These are phyloP conservation scores for Incurvaria masculella DNA, from an alignment of 2,888 invertebrate species.

Conservation along the genomic window DNA sequence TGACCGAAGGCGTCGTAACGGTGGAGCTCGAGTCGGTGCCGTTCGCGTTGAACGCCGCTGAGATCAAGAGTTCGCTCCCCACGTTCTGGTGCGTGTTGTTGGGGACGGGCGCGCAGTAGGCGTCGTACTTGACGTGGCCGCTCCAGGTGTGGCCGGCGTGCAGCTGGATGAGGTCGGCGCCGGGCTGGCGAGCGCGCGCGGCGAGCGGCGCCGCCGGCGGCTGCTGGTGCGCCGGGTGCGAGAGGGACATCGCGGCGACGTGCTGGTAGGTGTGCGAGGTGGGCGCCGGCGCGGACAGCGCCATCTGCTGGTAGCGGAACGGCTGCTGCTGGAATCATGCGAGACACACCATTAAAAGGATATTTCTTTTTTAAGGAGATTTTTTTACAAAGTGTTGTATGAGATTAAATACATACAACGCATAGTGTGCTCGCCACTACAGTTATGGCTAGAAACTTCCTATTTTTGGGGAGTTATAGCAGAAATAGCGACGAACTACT, in stretches of 20 bases:
- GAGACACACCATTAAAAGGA: background rate
- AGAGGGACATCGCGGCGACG: constrained; percentile 40
- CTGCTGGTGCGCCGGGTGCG: constrained; percentile 31
- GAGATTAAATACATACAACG: too few species aligned
- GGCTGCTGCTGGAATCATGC: constrained; percentile 33
- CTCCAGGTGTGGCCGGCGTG: constrained; percentile 28
- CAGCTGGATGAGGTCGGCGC: constrained; percentile 39
- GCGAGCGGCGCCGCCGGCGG: constrained; percentile 21
- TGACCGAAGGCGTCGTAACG: constrained; percentile 55
- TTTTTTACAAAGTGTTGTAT: too few species aligned
- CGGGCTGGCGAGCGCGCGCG: constrained; percentile 35
- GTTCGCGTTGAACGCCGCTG: constrained; percentile 31
- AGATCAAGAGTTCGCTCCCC: constrained; percentile 32
- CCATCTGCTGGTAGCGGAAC: constrained; percentile 44
- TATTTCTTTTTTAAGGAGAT: too few species aligned
- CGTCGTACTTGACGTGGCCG: constrained; percentile 29
- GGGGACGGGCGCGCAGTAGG: constrained; percentile 30
- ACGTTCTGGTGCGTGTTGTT: constrained; percentile 41
- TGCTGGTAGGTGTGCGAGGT: constrained; percentile 35
- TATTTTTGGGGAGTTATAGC: too few species aligned
- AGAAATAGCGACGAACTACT: too few species aligned
- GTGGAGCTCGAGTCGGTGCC: constrained; percentile 70
- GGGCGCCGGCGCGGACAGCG: constrained; percentile 37
- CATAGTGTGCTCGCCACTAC: too few species aligned
- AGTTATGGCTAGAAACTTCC: too few species aligned